phyloP scores from a whole-genome alignment of 1,140 invertebrate species.

The Cepaea nemoralis region DNA sequence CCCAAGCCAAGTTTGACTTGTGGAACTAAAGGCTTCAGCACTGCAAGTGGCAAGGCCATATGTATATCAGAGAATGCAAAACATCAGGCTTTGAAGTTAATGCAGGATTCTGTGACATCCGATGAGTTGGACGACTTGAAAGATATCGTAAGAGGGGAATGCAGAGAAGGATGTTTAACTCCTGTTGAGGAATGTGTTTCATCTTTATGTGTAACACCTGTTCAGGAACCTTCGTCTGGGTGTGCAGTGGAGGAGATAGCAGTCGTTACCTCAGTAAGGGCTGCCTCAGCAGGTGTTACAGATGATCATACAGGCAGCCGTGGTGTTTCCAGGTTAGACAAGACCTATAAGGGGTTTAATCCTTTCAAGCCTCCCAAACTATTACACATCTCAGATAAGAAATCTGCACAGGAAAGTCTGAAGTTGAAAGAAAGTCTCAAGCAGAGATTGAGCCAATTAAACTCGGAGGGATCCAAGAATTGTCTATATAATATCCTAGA shows the following conservation, averaged over 20 bases:
- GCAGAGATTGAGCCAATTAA: not conserved
- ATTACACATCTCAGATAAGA: not conserved
- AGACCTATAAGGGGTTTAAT: not conserved
- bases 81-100: conserved; percentile 6
- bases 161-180: not conserved
- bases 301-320: not conserved
- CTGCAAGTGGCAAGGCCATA: conserved; percentile 25
- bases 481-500: not conserved
- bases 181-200: not conserved
- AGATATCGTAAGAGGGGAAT: not conserved
- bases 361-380: not conserved
- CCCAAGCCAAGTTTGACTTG: not conserved
- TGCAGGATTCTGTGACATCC: not conserved
- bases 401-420: not conserved
- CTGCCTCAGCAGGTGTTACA: not conserved
- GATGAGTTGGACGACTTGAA: not conserved
- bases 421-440: not conserved
- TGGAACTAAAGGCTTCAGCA: conserved; percentile 7
- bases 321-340: not conserved
- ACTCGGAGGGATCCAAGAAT: not conserved
- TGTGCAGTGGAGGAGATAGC: not conserved
- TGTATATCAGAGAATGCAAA: conserved; percentile 28
- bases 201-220: not conserved
- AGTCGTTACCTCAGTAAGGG: too few relatives aligned
- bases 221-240: not conserved